Percentiles rank a stretch among this genome's conserved stretches.
Conservation (phyloP, 2,888 invertebrate genomes). For the Pollenia angustigena region DNA sequence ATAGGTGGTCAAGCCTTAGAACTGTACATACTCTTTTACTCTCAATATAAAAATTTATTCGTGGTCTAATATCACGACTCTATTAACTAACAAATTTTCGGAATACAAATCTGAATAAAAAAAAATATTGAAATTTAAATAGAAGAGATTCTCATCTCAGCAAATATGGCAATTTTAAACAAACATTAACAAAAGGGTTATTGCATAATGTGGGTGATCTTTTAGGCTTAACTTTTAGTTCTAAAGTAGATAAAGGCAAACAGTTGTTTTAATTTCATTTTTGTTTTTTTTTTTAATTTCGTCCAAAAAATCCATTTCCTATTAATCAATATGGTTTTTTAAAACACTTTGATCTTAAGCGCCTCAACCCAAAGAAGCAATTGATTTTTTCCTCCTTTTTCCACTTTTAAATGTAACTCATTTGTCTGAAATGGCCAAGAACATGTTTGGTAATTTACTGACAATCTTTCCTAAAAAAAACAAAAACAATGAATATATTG, state of each 20-base stretch:
- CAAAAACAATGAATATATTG: neutral
- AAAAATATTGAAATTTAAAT: too few species aligned
- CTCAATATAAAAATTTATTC: conserved; percentile 39
- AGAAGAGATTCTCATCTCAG: neutral
- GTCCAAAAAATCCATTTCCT: neutral
- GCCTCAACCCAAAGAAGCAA: neutral
- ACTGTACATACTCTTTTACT: neutral
- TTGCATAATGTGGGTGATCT: conserved; percentile 54
- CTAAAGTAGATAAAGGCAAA: conserved; percentile 4
- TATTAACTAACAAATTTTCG: conserved; percentile 76
- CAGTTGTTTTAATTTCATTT: conserved; percentile 14
- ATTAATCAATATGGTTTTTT: conserved; percentile 28
- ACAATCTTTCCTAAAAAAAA: neutral
- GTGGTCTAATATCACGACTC: conserved; percentile 82
- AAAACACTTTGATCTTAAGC: conserved; percentile 37
- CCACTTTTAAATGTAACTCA: conserved; percentile 41
- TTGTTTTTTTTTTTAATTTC: neutral
- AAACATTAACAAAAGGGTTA: neutral
- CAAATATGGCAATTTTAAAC: neutral
- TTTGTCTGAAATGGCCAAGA: conserved; percentile 48
- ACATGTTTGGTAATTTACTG: conserved; percentile 61
- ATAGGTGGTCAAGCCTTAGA: neutral
- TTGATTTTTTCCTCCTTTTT: neutral
- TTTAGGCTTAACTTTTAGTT: neutral
- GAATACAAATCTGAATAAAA: conserved; percentile 17